Evolutionary conservation across 1,140 invertebrate genomes (phyloP).

Genomic region (Drosophila biarmipes): DNA sequence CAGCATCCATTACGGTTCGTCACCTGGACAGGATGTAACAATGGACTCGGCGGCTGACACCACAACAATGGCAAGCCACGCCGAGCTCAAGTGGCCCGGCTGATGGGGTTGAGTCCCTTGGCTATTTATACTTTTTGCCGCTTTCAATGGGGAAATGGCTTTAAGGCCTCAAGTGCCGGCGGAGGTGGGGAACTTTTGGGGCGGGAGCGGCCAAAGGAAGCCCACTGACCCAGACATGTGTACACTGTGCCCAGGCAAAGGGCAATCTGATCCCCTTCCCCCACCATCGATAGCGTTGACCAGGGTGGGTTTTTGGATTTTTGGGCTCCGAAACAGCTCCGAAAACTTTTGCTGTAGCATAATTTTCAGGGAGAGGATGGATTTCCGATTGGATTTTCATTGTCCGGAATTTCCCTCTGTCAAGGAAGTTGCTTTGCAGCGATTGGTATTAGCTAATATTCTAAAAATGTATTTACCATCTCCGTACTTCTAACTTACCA

Average conservation of each 20-base stretch:
- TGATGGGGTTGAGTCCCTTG: slow-evolving; percentile 39
- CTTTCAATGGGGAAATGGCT: slow-evolving; percentile 39
- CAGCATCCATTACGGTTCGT: slow-evolving; percentile 68
- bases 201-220: slow-evolving; percentile 38
- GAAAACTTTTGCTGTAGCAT: slow-evolving; percentile 13
- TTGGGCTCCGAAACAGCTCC: slow-evolving; percentile 6
- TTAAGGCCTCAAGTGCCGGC: slow-evolving; percentile 58
- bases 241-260: slow-evolving; percentile 20
- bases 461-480: no score
- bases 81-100: slow-evolving; percentile 14
- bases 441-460: not conserved
- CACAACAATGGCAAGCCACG: slow-evolving; percentile 55
- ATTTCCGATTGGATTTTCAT: slow-evolving; percentile 2
- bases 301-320: slow-evolving; percentile 17
- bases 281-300: not conserved
- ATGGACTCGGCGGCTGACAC: slow-evolving; percentile 68
- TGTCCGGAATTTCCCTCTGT: not conserved
- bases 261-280: slow-evolving; percentile 13
- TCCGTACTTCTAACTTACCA: no score
- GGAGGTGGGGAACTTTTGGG: not conserved
- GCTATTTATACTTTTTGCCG: slow-evolving; percentile 56
- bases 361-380: slow-evolving; percentile 6
- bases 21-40: slow-evolving; percentile 71
- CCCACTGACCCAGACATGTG: slow-evolving; percentile 77
- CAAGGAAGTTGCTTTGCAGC: not conserved